These are phyloP conservation scores for Leptothorax acervorum DNA, from an alignment of 2,888 invertebrate species.

Conservation along the genomic window DNA sequence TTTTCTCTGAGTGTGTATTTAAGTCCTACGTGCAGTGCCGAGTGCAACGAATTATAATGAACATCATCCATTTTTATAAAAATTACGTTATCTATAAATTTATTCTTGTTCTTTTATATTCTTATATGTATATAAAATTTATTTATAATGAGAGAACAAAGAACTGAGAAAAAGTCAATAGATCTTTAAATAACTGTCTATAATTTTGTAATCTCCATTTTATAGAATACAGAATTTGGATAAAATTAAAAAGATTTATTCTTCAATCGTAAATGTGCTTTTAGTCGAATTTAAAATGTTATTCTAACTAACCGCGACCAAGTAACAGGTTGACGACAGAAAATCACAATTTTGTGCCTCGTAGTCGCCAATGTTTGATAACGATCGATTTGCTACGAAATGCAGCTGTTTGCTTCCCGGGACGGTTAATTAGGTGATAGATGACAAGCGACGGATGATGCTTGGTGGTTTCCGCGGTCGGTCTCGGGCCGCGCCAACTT, in stretches of 20 bases:
- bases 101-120: neutral
- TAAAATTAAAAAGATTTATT: neutral
- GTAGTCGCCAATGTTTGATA: neutral
- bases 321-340: neutral
- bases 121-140: neutral
- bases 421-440: constrained; percentile 32
- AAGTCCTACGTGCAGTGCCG: neutral
- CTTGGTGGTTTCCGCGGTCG: constrained; percentile 32
- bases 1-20: neutral
- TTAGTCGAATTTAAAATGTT: neutral
- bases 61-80: neutral
- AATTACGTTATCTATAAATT: neutral
- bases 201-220: neutral
- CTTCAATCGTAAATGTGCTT: neutral
- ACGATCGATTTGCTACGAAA: constrained; percentile 12
- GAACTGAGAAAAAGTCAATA: neutral
- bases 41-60: neutral
- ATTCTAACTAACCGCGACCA: neutral
- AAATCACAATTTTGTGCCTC: neutral
- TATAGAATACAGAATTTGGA: neutral
- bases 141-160: neutral
- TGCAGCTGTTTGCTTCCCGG: neutral
- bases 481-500: constrained; percentile 11
- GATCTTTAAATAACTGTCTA: neutral
- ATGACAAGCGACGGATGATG: constrained; percentile 33